Percentiles rank a stretch among this genome's conserved stretches.
Evolutionary conservation across 1,140 invertebrate genomes (phyloP).

Genomic region (Sycophaga agraensis): DNA sequence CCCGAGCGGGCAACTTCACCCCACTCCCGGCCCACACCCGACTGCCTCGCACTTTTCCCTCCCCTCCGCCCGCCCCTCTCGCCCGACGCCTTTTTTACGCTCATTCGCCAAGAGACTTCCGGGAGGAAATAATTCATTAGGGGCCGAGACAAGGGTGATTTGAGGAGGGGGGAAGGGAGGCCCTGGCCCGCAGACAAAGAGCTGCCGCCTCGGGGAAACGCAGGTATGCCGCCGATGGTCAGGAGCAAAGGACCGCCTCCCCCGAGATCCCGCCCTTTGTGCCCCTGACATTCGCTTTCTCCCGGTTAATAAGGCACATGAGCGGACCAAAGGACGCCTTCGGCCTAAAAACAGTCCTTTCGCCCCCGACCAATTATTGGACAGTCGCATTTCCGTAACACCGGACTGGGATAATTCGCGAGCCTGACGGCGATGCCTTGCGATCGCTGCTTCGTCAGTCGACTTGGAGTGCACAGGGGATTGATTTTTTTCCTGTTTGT

Average conservation of each 20-base stretch:
- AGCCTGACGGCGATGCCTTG: too few species aligned
- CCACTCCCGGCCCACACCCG: too few species aligned
- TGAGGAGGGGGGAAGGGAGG: not conserved
- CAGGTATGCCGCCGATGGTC: not conserved
- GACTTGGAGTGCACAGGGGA: too few species aligned
- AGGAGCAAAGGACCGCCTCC: not conserved
- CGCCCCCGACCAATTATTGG: too few species aligned
- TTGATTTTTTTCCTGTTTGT: too few species aligned
- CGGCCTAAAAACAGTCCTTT: not conserved
- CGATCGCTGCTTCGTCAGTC: too few species aligned
- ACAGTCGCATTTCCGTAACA: too few species aligned
- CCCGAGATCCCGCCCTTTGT: not conserved
- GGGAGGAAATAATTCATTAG: slow-evolving; percentile 33
- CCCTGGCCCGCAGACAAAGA: not conserved
- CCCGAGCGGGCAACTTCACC: slow-evolving; percentile 13
- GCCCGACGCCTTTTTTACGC: slow-evolving; percentile 3
- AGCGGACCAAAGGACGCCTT: too few species aligned
- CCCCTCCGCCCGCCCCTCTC: not conserved
- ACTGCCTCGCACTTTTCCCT: not conserved
- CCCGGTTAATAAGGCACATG: not conserved
- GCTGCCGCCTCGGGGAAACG: too few species aligned
- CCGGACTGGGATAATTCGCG: too few species aligned
- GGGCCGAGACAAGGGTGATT: slow-evolving; percentile 12
- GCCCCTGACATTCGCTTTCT: slow-evolving; percentile 8
- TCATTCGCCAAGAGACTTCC: slow-evolving; percentile 15